Base-by-base conservation (phyloP, 1,140 invertebrate species). In the Schlechtendalia chinensis region DNA sequence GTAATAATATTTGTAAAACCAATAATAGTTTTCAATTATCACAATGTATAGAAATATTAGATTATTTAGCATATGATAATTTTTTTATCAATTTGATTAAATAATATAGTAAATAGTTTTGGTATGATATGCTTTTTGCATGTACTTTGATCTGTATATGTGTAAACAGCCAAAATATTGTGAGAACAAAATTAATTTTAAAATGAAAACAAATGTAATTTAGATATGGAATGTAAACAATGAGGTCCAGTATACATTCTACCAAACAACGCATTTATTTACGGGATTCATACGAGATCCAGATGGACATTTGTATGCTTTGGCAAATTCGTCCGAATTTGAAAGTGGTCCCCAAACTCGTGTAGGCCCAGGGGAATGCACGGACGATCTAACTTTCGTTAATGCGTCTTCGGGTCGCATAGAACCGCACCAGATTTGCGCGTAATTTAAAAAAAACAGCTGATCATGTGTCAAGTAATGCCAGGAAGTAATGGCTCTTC, bases 381-480 rank as follows among this genome's bases (percentile, higher is more conserved):
- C 96, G 8, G 96, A 96, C 16, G 96, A 97, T 54, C 96, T 90
- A 71, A 98, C 91, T 87, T 98, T 98, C 32, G 93, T 96, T 3
- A 97, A 86, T 67, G 97, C 96, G 84, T 98, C 96, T 87, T 99
- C 96, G 6, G 95, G 95, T 83, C 96, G 89, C 95, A 97, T 98
- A 0, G 94, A 93, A 10, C 97, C 97, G 85, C 97, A 99, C 97
- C 97, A 99, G 65, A 99, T 98, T 89, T 94, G 89, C 16, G 94
- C 94, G 85, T 95, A 96, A 85, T 95, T 96, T 3, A 96, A 88
- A 85, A 95, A 96, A 86, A 96, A 96, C 8, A 96, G 86, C 85
- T 96, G 94, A 86, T 95, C 91, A 83, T 96, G 93, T 1, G 91
- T 93, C 63, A 96, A 87, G 84, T 94, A 3, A 96, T 85, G 1